A percentile compares a stretch with the other conserved stretches of the same genome.
Evolutionary conservation across 2,888 invertebrate genomes (phyloP).

Genomic region (Glyphotaelius pellucidus): DNA sequence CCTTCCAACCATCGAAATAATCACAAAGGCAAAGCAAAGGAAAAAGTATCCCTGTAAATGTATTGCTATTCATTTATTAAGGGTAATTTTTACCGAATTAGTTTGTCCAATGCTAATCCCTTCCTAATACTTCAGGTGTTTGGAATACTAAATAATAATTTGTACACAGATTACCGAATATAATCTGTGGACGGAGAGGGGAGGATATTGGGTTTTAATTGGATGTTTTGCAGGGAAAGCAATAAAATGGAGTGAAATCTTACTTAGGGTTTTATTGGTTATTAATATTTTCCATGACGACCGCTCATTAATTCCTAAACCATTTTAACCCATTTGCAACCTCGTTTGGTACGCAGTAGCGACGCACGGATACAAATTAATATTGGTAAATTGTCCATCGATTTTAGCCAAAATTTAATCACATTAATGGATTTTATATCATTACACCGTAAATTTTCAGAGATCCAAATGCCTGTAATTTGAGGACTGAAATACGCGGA

Average conservation of each 20-base stretch:
- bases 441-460: not conserved
- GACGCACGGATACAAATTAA: not conserved
- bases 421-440: not conserved
- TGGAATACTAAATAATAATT: constrained; percentile 33
- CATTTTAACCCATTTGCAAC: not conserved
- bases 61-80: constrained; percentile 26
- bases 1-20: not conserved
- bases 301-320: not conserved
- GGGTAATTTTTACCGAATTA: constrained; percentile 28
- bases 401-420: not conserved
- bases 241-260: constrained; percentile 30
- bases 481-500: not conserved
- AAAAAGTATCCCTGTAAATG: not conserved
- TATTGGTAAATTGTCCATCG: not conserved
- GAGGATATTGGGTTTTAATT: constrained; percentile 32
- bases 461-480: not conserved
- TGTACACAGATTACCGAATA: constrained; percentile 24
- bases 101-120: constrained; percentile 19
- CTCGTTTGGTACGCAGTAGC: not conserved
- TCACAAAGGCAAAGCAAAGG: not conserved
- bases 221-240: constrained; percentile 24
- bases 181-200: constrained; percentile 17
- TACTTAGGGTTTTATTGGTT: constrained; percentile 3
- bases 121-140: constrained; percentile 32
- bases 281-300: constrained; percentile 6